These are phyloP conservation scores for Calidris pugnax DNA, from an alignment of 2,113 vertebrate species.

Conservation along the genomic window DNA sequence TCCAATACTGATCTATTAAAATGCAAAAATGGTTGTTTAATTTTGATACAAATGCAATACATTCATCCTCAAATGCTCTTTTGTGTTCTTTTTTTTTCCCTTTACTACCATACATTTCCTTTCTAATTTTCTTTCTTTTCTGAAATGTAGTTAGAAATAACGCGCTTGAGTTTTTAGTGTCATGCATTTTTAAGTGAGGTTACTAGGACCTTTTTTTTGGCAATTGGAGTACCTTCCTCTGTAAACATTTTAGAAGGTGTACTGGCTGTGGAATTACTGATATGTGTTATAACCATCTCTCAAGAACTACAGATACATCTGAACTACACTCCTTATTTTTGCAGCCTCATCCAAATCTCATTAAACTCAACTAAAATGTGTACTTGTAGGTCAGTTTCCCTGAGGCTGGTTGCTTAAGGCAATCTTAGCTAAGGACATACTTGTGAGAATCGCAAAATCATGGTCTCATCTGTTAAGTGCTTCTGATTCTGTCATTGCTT, in stretches of 20 bases:
- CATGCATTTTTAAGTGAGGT: not conserved
- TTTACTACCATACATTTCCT: not conserved
- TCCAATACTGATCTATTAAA: not conserved
- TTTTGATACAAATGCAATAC: not conserved
- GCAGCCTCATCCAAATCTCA: not conserved
- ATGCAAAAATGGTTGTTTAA: not conserved
- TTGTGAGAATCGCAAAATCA: conserved; percentile 18
- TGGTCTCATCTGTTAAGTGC: not conserved
- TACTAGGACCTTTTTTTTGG: not conserved
- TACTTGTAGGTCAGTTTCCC: conserved; percentile 40
- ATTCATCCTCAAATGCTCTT: not conserved
- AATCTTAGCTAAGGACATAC: not conserved
- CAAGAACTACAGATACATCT: not conserved
- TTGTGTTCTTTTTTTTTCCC: not conserved
- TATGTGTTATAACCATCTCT: not conserved
- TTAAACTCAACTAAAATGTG: not conserved
- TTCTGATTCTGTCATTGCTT: not conserved
- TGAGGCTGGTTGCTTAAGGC: conserved; percentile 4
- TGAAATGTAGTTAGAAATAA: not conserved
- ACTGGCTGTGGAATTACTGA: not conserved
- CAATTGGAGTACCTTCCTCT: not conserved
- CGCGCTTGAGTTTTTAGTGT: not conserved
- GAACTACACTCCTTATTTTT: not conserved
- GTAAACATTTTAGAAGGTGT: not conserved
- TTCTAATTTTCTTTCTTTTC: not conserved